Conservation (phyloP, 1,140 invertebrate species). For the Physella acuta region DNA sequence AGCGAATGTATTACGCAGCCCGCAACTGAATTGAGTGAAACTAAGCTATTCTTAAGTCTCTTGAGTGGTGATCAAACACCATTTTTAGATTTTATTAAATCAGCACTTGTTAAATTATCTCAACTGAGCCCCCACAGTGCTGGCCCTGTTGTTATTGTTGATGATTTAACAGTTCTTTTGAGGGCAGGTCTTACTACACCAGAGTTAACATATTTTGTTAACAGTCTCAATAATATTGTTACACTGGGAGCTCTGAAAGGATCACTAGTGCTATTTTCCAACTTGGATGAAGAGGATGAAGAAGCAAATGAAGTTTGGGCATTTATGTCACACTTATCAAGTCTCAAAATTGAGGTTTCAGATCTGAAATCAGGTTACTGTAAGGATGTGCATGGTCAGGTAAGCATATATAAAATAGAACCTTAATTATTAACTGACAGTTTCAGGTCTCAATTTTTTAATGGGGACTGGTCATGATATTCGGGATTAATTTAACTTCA, state of each 20-base stretch:
- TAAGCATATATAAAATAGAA: too few species aligned
- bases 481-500: too few species aligned
- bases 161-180: constrained; percentile 36
- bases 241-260: constrained; percentile 14
- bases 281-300: constrained; percentile 29
- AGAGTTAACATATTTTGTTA: constrained; percentile 30
- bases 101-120: constrained; percentile 3
- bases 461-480: too few species aligned
- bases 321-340: constrained; percentile 28
- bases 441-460: too few species aligned
- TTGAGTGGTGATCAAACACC: not conserved
- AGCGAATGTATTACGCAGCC: constrained; percentile 22
- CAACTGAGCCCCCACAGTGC: not conserved
- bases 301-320: constrained; percentile 30
- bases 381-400: constrained; percentile 49
- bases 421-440: too few species aligned
- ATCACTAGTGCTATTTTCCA: constrained; percentile 27
- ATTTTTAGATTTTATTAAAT: not conserved
- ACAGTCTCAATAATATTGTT: constrained; percentile 25
- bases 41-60: constrained; percentile 2
- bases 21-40: not conserved
- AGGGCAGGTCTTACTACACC: constrained; percentile 28
- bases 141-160: constrained; percentile 39
- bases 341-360: constrained; percentile 29
- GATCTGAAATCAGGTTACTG: constrained; percentile 43